These are phyloP conservation scores for Paraescarpia echinospica DNA, from an alignment of 1,140 invertebrate species.

Conservation along the genomic window DNA sequence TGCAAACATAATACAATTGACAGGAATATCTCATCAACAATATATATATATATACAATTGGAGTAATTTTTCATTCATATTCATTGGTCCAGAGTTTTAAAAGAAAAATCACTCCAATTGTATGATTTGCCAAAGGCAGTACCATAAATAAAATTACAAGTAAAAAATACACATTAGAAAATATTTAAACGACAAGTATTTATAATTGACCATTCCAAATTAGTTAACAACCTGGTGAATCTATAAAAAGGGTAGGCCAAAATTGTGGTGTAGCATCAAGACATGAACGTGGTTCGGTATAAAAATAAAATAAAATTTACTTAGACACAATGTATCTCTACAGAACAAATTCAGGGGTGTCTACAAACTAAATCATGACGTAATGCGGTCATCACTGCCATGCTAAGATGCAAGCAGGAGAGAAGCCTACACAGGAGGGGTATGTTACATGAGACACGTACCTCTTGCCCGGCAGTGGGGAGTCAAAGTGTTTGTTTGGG, in stretches of 20 bases:
- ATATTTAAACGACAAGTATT: not conserved
- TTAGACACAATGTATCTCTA: too few species aligned
- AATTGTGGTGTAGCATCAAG: not conserved
- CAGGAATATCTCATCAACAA: not conserved
- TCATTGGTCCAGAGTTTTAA: too few species aligned
- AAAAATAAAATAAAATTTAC: too few species aligned
- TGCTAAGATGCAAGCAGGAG: not conserved
- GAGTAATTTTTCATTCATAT: too few species aligned
- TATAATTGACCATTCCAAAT: not conserved
- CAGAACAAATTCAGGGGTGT: too few species aligned
- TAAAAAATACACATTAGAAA: too few species aligned
- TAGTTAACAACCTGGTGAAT: too few species aligned
- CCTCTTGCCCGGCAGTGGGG: constrained; percentile 17
- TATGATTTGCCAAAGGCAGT: too few species aligned
- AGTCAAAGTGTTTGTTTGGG: not conserved
- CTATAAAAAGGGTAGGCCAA: not conserved
- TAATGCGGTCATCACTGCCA: not conserved
- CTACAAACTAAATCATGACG: too few species aligned
- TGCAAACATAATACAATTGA: not conserved
- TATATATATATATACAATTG: too few species aligned
- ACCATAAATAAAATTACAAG: too few species aligned
- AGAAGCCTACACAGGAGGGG: not conserved
- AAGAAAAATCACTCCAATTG: too few species aligned
- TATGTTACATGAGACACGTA: not conserved
- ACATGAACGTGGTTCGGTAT: not conserved